Conservation (phyloP, 1,140 invertebrate genomes). For the Platyscapa corneri region DNA sequence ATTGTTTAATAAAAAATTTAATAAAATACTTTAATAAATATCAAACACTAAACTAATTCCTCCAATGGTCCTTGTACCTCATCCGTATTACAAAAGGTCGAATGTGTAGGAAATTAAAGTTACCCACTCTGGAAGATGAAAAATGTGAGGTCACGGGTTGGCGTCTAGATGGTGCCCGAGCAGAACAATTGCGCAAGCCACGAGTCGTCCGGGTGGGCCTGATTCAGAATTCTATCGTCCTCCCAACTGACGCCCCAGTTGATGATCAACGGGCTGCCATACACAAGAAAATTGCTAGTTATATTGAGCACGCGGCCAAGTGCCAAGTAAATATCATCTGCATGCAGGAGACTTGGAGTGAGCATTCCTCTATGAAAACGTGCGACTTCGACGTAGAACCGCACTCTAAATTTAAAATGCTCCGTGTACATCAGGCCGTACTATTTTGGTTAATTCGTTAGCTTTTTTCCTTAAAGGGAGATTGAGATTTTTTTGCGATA, state of each 20-base stretch:
- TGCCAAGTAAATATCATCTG: conserved; percentile 93
- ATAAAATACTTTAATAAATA: too few species aligned
- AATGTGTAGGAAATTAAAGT: conserved; percentile 27
- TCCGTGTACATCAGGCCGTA: not conserved
- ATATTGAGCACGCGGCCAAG: conserved; percentile 85
- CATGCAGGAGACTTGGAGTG: conserved; percentile 98
- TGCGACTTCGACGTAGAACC: not conserved
- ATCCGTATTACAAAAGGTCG: too few species aligned
- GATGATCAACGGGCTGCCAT: conserved; percentile 86
- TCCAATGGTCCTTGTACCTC: too few species aligned
- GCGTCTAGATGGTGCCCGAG: conserved; percentile 78
- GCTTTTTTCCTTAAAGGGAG: not conserved
- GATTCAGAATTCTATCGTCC: conserved; percentile 91
- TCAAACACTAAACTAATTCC: too few species aligned
- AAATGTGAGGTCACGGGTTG: conserved; percentile 83
- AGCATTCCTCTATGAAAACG: conserved; percentile 64
- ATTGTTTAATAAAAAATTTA: too few species aligned
- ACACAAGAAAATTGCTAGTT: conserved; percentile 83
- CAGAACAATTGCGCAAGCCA: conserved; percentile 81
- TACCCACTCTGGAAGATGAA: conserved; percentile 13
- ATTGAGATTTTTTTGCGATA: too few species aligned
- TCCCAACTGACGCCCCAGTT: conserved; percentile 85
- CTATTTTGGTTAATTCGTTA: not conserved
- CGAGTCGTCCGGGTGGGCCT: conserved; percentile 87
- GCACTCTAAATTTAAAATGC: not conserved